phyloP scores from a whole-genome alignment of 2,888 invertebrate species.

The Sturmia bella region DNA sequence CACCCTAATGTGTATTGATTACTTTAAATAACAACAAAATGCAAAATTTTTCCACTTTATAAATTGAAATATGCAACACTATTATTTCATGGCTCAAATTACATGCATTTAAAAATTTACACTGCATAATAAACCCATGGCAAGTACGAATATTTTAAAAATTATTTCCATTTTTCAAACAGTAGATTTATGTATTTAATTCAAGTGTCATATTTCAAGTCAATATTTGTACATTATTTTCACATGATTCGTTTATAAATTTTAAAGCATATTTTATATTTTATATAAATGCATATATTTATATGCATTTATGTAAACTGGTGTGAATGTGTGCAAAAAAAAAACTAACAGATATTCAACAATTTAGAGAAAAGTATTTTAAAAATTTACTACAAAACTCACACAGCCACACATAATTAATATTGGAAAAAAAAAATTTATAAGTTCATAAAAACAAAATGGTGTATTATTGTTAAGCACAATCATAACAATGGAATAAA shows the following conservation, averaged over 20 bases:
- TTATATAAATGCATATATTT: constrained; percentile 6
- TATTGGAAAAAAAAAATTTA: not conserved
- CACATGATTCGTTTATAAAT: constrained; percentile 63
- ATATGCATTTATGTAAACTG: not conserved
- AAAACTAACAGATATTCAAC: constrained; percentile 27
- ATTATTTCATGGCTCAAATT: not conserved
- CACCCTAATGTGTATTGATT: too few species aligned
- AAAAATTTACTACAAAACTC: constrained; percentile 5
- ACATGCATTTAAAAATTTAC: constrained; percentile 7
- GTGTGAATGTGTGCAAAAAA: constrained; percentile 1
- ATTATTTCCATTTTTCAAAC: not conserved
- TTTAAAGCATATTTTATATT: constrained; percentile 58
- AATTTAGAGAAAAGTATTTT: constrained; percentile 44
- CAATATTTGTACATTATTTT: constrained; percentile 65
- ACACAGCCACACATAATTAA: constrained; percentile 17
- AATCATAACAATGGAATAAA: constrained; percentile 77
- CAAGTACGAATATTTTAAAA: not conserved
- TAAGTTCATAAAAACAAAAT: constrained; percentile 49
- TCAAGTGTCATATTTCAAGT: constrained; percentile 58
- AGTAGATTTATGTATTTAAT: constrained; percentile 57
- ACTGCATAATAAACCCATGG: not conserved
- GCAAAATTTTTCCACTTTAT: not conserved
- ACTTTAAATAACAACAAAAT: not conserved
- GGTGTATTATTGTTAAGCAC: constrained; percentile 79
- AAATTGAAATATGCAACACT: constrained; percentile 31